Conservation (phyloP, 1,140 invertebrate genomes). For the Pemphigus obesinymphae region DNA sequence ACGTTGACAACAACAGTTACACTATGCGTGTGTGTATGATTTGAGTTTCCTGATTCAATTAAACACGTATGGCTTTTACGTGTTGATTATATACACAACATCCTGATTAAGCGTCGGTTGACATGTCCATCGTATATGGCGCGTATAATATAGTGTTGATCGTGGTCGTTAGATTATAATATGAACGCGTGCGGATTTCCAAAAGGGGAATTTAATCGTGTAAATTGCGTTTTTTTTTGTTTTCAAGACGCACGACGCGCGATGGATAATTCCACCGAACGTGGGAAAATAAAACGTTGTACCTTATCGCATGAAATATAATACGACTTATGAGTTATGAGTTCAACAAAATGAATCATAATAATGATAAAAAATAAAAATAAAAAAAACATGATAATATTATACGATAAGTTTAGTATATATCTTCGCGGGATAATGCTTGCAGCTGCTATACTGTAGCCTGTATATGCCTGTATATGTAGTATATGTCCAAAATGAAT, state of each 20-base stretch:
- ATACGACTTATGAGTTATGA: too few species aligned
- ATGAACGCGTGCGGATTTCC: not conserved
- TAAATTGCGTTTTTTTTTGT: not conserved
- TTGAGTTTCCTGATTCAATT: slow-evolving; percentile 17
- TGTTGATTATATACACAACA: not conserved
- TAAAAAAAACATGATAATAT: too few species aligned
- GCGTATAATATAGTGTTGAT: not conserved
- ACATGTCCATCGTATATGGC: not conserved
- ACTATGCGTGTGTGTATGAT: not conserved
- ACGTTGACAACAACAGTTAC: not conserved
- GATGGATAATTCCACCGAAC: too few species aligned
- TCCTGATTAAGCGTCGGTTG: not conserved
- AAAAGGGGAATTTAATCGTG: not conserved
- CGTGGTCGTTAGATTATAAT: not conserved
- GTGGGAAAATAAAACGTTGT: too few species aligned
- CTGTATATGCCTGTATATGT: too few species aligned
- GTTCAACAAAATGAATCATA: too few species aligned
- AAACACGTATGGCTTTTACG: not conserved
- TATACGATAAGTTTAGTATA: too few species aligned
- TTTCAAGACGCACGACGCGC: not conserved
- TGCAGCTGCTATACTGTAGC: too few species aligned
- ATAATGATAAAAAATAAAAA: too few species aligned
- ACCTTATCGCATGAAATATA: too few species aligned
- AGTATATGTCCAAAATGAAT: too few species aligned
- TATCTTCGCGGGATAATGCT: too few species aligned